Base-by-base conservation (phyloP, 2,888 invertebrate species). In the Sympetrum striolatum region DNA sequence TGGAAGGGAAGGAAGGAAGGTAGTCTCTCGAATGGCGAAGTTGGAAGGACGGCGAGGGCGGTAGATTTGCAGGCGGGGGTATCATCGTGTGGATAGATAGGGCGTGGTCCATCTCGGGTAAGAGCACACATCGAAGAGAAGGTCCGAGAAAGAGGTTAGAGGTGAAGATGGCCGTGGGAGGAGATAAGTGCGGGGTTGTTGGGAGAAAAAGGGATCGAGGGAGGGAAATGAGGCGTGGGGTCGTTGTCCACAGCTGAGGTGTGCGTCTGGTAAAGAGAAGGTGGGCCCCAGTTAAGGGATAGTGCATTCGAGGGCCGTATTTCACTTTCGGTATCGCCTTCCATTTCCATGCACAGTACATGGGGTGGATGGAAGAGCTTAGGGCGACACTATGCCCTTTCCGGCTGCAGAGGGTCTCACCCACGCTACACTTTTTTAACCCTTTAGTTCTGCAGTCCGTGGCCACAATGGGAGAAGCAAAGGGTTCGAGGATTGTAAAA, bases 101-200 rank as follows among this genome's bases (percentile, higher is more conserved):
- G 86, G 86, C 64, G 86, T 86, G 86, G 60, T 86, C 86, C 86
- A 86, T 86, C 86, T 86, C 86, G 86, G 37, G 86, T 64, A n/a
- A 86, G 60, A 86, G 86, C 86, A 60, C 53, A 35, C 53, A 58
- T 58, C 53, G 15, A 82, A 86, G 37, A 37, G 39, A 58, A 58
- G 58, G 60, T 60, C 37, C 86, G 60, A 31, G 86, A 37, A 39
- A 53, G 35, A 82, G 82, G 82, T 82, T 82, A 58, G 82, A 82
- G 82, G 82, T 82, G 82, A 82, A 82, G 58, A 82, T 58, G 82
- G 35, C 53, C 31, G 60, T n/a, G 58, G 60, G 37, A 44, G 81
- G 86, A 82, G 82, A 82, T 82, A 82, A 82, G 82, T 82, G 82
- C 82, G 31, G 31, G 82, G 48, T 64, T n/a, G 64, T 64, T 64